phyloP scores from a whole-genome alignment of 2,888 invertebrate species.

The Chymomyza fuscimana region DNA sequence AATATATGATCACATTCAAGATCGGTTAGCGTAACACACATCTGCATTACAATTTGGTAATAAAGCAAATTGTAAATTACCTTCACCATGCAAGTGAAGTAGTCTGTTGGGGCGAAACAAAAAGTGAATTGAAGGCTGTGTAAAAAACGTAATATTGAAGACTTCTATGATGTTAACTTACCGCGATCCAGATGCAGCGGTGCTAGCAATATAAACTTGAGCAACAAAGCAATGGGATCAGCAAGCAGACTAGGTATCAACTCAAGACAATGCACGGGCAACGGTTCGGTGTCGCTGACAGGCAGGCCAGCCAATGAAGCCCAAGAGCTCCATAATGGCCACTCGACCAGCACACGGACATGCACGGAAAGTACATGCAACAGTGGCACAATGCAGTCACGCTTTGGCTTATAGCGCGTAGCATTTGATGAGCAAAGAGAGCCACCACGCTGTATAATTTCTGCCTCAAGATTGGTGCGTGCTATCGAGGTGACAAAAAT shows the following conservation, averaged over 20 bases:
- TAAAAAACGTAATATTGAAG: background rate
- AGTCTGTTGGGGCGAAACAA: slow-evolving; percentile 83
- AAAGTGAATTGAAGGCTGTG: background rate
- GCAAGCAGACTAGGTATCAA: slow-evolving; percentile 90
- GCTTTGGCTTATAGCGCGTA: slow-evolving; percentile 86
- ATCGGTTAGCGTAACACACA: slow-evolving; percentile 85
- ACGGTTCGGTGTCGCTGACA: slow-evolving; percentile 74
- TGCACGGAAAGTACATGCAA: slow-evolving; percentile 93
- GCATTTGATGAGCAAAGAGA: slow-evolving; percentile 83
- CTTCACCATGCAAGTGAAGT: slow-evolving; percentile 92
- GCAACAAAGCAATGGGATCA: slow-evolving; percentile 91
- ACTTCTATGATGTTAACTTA: slow-evolving; percentile 78
- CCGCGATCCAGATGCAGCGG: slow-evolving; percentile 93
- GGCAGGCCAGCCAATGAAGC: slow-evolving; percentile 79
- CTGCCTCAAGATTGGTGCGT: slow-evolving; percentile 95
- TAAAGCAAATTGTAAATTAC: slow-evolving; percentile 93
- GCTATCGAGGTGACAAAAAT: slow-evolving; percentile 94
- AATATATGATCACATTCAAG: slow-evolving; percentile 83
- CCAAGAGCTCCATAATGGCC: slow-evolving; percentile 82
- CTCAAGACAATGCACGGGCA: slow-evolving; percentile 79
- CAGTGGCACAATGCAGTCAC: slow-evolving; percentile 92
- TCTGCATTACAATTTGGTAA: slow-evolving; percentile 92
- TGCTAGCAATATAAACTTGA: slow-evolving; percentile 92
- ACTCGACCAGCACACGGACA: slow-evolving; percentile 85
- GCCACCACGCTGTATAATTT: slow-evolving; percentile 94